Evolutionary conservation across 2,888 invertebrate genomes (phyloP), one percentile per base, ranked within the genome.

Genomic region (Drosophila stalkeri): DNA sequence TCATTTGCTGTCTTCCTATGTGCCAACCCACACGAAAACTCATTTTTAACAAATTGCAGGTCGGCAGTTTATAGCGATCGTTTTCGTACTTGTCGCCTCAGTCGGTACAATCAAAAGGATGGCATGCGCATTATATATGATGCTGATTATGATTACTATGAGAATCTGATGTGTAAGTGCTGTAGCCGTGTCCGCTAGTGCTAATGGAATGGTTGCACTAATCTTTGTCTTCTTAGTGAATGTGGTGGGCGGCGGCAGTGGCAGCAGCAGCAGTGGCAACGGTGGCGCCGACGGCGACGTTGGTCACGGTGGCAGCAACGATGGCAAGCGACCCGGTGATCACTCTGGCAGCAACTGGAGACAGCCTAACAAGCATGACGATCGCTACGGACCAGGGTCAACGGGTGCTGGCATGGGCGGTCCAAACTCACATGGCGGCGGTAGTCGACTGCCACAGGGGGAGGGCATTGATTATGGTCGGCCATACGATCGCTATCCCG

Each of bases 91-190:
- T 98, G 98, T 91, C 94, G 97, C 43, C 94, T 98, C 78, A 97
- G 97, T 91, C 95, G 97, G 89, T 97, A 96, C 93, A 97, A 97
- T 93, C 97, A 97, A 93, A 95, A 96, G 89, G 97, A 97, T 91
- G 97, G 97, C 49, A 97, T 97, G 95, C 94, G 97, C 72, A 96
- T 98, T 64, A 96, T 97, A 79, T 97, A 97, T 91, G 98, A 98
- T 92, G 97, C 97, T 3, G 97, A 97, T 93, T 98, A 97, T 92
- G 98, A 98, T 93, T 98, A 98, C 93, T 98, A 98, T 91, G 98
- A 98, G 93, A 97, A 97, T 93, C 94, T 98, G 60, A 97, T 97
- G 97, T 96, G 98, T 97, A 94, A 96, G 97, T 95, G 78, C 74
- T 43, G 55, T 18, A 12, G 55, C 55, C 7, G 55, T 62, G 35